Conservation (phyloP, 2,797 vertebrate genomes). For the Sebastes matsubarae region DNA sequence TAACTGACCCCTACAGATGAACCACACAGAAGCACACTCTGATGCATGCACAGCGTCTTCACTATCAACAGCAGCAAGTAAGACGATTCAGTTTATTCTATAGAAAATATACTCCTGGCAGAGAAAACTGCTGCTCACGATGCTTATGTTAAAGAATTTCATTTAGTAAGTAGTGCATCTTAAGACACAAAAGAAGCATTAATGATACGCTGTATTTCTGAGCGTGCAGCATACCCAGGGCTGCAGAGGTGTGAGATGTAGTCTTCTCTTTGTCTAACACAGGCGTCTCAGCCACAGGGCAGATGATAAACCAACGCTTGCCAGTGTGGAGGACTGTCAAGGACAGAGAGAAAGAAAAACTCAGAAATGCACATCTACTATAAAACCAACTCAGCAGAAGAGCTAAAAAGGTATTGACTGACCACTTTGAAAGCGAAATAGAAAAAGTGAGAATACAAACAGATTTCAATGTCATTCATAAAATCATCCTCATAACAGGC, state of each 20-base stretch:
- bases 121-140: neutral
- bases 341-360: slow-evolving; percentile 38
- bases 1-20: slow-evolving; percentile 63
- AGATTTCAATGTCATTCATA: neutral
- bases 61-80: slow-evolving; percentile 20
- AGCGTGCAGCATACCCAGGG: slow-evolving; percentile 69
- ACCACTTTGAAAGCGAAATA: neutral
- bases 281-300: slow-evolving; percentile 92
- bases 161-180: neutral
- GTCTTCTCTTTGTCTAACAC: slow-evolving; percentile 79
- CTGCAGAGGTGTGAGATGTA: slow-evolving; percentile 67
- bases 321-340: slow-evolving; percentile 94
- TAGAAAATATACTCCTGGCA: neutral
- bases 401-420: neutral
- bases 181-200: neutral
- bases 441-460: neutral
- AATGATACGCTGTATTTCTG: neutral
- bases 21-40: slow-evolving; percentile 22
- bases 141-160: neutral
- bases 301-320: slow-evolving; percentile 98
- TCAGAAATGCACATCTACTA: slow-evolving; percentile 1
- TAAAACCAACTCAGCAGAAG: neutral
- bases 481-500: neutral
- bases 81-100: neutral
- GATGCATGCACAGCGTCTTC: slow-evolving; percentile 20